A percentile compares a stretch with the other conserved stretches of the same genome.
Evolutionary conservation across 2,888 invertebrate genomes (phyloP).

Genomic region (Ganaspis brasiliensis): DNA sequence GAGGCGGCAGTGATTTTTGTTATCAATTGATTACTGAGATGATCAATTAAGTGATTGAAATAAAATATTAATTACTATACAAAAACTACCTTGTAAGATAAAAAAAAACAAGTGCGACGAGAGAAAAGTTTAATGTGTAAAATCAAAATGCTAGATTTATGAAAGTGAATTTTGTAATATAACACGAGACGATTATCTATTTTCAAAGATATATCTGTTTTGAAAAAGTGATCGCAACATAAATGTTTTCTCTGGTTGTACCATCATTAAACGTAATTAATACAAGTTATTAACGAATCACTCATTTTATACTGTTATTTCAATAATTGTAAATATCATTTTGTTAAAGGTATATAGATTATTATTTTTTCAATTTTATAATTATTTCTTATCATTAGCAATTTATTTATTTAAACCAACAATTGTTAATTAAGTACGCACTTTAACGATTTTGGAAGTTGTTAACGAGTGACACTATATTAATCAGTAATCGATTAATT

Average conservation of each 20-base stretch:
- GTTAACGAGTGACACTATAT: too few species aligned
- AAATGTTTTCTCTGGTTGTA: constrained; percentile 34
- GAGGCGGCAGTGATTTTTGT: constrained; percentile 34
- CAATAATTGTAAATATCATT: too few species aligned
- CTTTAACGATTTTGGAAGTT: too few species aligned
- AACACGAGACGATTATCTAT: constrained; percentile 22
- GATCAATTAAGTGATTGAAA: background rate
- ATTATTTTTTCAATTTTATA: too few species aligned
- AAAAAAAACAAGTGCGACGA: background rate
- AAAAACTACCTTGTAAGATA: constrained; percentile 21
- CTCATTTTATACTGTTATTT: too few species aligned
- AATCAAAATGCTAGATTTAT: constrained; percentile 23
- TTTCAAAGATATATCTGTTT: constrained; percentile 17
- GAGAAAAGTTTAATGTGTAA: constrained; percentile 39
- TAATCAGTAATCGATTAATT: too few species aligned
- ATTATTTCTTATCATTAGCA: too few species aligned
- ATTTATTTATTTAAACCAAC: too few species aligned
- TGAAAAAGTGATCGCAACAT: constrained; percentile 20
- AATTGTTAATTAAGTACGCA: too few species aligned
- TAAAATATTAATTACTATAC: background rate
- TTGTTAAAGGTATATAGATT: too few species aligned
- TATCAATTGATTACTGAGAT: background rate
- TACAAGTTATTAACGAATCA: background rate
- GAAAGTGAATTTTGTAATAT: constrained; percentile 39
- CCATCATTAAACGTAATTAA: constrained; percentile 23